phyloP scores from a whole-genome alignment of 1,140 invertebrate genomes.

The Cylas formicarius region DNA sequence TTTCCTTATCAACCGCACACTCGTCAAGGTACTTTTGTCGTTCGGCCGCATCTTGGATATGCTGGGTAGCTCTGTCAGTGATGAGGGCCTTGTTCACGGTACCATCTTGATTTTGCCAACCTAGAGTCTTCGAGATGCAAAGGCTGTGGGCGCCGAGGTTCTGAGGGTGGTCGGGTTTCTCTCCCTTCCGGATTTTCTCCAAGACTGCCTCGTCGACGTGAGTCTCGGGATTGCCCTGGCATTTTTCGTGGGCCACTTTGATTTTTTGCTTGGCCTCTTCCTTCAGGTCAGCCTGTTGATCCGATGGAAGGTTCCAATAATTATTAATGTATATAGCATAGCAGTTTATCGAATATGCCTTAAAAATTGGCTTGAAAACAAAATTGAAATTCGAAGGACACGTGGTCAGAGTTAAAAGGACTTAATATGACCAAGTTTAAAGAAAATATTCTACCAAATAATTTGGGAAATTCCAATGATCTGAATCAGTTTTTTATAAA shows the following conservation, averaged over 20 bases:
- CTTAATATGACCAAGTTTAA: no score
- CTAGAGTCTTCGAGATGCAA: conserved; percentile 6
- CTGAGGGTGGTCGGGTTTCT: neutral
- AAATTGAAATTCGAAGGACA: no score
- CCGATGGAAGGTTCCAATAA: no score
- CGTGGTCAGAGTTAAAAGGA: no score
- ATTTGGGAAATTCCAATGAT: no score
- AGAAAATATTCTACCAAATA: no score
- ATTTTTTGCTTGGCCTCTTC: conserved; percentile 3
- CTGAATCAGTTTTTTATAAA: no score
- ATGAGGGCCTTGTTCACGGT: conserved; percentile 8
- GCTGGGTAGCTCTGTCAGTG: neutral
- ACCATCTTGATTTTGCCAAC: conserved; percentile 8
- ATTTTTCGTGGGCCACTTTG: conserved; percentile 7
- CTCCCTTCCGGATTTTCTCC: conserved; percentile 2
- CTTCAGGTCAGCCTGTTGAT: no score
- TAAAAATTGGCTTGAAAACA: no score
- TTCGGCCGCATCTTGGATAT: neutral
- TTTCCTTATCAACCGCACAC: conserved; percentile 8
- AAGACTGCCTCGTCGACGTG: neutral
- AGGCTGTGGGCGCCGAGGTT: conserved; percentile 6
- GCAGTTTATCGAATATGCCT: no score
- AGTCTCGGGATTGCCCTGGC: conserved; percentile 10
- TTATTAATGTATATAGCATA: no score
- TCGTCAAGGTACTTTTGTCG: neutral